Conservation (phyloP, 2,113 vertebrate genomes). For the Sebastes schlegelii region DNA sequence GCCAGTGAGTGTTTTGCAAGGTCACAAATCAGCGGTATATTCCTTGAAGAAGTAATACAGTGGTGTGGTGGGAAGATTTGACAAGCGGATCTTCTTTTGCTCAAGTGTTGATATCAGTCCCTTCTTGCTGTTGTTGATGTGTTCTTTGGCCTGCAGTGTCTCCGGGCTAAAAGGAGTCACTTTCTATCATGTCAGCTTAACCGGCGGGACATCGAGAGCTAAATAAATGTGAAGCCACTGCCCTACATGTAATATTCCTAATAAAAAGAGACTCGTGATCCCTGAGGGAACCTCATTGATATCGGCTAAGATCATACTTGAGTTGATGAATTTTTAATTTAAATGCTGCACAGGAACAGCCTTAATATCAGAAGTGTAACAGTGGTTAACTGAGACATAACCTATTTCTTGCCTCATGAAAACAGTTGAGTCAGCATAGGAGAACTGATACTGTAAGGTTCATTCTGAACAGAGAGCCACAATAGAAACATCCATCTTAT, state of each 20-base stretch:
- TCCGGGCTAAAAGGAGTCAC: constrained; percentile 49
- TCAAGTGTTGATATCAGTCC: constrained; percentile 17
- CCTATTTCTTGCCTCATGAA: background rate
- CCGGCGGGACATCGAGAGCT: constrained; percentile 28
- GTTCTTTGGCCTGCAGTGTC: constrained; percentile 34
- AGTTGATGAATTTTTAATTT: background rate
- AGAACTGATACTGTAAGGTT: background rate
- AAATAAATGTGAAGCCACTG: constrained; percentile 23
- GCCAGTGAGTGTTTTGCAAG: background rate
- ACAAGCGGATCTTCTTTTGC: background rate
- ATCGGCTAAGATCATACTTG: background rate
- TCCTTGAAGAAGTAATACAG: background rate
- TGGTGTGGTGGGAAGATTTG: constrained; percentile 13
- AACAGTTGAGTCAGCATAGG: background rate
- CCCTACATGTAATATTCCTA: constrained; percentile 31
- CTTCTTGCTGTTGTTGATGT: constrained; percentile 42
- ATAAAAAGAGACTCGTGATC: background rate
- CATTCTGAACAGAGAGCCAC: too few species aligned
- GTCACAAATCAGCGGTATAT: background rate
- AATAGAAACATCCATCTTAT: too few species aligned
- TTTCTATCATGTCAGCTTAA: constrained; percentile 56
- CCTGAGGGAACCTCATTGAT: background rate
- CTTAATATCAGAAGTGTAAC: background rate
- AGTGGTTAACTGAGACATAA: background rate
- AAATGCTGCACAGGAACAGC: background rate